Base-by-base conservation (phyloP, 53 echinoderm and acorn worm genomes). In the Patiria pectinifera region DNA sequence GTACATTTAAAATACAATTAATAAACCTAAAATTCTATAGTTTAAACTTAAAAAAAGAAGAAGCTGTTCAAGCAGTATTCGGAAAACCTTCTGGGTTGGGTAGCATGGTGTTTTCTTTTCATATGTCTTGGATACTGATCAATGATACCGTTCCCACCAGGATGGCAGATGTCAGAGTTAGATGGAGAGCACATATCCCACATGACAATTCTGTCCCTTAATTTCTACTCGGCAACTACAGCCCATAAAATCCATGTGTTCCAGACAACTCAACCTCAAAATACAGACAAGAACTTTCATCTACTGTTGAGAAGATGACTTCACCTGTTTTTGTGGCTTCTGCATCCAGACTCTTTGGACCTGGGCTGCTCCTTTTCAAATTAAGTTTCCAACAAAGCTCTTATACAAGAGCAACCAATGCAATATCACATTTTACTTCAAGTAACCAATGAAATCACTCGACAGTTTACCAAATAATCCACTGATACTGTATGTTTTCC, bases 1-100 rank as follows among this genome's bases (percentile, higher is more conserved):
- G 90, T 90, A 90, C 90, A 90, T 66, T 90, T 90, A 90, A 90
- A 90, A 90, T 90, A 66, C 88, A 86, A 48, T 86, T 71, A 45
- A 49, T 74, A 47, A 90, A 63, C 90, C 77, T 80, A 90, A 90
- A 90, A 90, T 80, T 90, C 21, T 81, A 44, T 81, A 90, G 21
- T 74, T 23, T 69, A 77, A 80, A 77, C 80, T 90, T n/a, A n/a
- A n/a, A n/a, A 66, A 80, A 80, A 81, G 49, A 21, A 80, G 21
- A 78, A 74, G 7, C 1, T 10, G 71, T 15, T 16, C 45, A 86
- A 86, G 48, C 49, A 46, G 35, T 71, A 66, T 24, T 16, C 25
- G 44, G 62, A 21, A 61, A 66, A 66, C 14, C 19, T 66, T 18
- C 3, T 3, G 24, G 62, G 85, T 45, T 63, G 18, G 53, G 8